Percentiles rank a stretch among this genome's conserved stretches.
phyloP scores from a whole-genome alignment of 2,888 invertebrate genomes.

The Acleris cristana region DNA sequence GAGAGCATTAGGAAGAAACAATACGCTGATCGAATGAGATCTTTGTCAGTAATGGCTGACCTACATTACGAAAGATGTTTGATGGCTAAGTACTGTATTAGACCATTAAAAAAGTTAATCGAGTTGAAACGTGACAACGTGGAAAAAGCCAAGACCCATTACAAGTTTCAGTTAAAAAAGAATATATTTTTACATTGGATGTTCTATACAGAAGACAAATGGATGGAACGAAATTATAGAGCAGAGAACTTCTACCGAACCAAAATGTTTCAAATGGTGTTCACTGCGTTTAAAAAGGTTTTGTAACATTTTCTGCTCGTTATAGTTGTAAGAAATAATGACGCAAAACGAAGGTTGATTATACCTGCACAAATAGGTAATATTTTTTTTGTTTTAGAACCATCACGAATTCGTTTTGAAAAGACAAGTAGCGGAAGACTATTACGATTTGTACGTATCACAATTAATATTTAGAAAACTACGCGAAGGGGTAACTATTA shows the following conservation, averaged over 20 bases:
- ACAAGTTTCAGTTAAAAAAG: slow-evolving; percentile 72
- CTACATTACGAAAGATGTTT: slow-evolving; percentile 76
- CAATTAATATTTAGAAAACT: slow-evolving; percentile 81
- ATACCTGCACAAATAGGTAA: no score
- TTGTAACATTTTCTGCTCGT: neutral
- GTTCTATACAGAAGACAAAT: slow-evolving; percentile 76
- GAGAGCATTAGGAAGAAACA: slow-evolving; percentile 85
- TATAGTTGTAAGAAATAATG: neutral
- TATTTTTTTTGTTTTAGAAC: slow-evolving; percentile 59
- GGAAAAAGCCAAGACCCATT: slow-evolving; percentile 76
- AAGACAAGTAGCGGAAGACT: slow-evolving; percentile 88
- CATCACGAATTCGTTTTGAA: slow-evolving; percentile 76
- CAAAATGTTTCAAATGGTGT: slow-evolving; percentile 71
- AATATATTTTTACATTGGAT: slow-evolving; percentile 81
- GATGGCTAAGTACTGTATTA: slow-evolving; percentile 67
- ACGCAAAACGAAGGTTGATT: no score
- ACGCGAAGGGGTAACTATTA: slow-evolving; percentile 66
- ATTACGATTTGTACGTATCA: slow-evolving; percentile 85
- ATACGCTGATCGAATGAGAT: slow-evolving; percentile 70
- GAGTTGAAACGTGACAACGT: slow-evolving; percentile 66
- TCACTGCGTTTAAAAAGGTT: slow-evolving; percentile 76
- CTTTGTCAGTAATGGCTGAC: slow-evolving; percentile 78
- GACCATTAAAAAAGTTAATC: slow-evolving; percentile 62
- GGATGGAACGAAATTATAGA: slow-evolving; percentile 78
- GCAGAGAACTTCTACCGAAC: slow-evolving; percentile 83